Percentiles rank a stretch among this genome's conserved stretches.
These are phyloP conservation scores for Papilio glaucus DNA, from an alignment of 1,140 invertebrate species.

Conservation along the genomic window DNA sequence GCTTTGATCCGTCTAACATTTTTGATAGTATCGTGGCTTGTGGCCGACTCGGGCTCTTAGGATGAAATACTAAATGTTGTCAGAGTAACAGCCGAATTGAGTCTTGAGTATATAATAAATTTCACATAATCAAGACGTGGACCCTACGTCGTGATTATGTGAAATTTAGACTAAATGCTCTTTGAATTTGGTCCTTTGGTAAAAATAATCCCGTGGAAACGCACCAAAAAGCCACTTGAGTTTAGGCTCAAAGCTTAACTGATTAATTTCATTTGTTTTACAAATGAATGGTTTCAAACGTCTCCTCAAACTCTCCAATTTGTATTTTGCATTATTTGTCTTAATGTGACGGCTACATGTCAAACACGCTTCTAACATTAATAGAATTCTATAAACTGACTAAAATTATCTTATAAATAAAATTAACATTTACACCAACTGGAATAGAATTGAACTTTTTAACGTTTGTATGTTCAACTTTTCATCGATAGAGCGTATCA, in stretches of 20 bases:
- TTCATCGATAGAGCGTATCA: constrained; percentile 21
- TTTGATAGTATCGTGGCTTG: too few relatives aligned
- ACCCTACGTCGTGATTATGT: too few relatives aligned
- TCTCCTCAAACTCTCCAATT: neutral
- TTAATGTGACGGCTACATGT: constrained; percentile 6
- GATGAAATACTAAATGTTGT: too few relatives aligned
- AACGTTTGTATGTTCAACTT: constrained; percentile 12
- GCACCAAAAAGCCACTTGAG: neutral
- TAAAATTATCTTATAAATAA: neutral
- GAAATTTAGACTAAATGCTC: too few relatives aligned
- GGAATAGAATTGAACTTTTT: neutral
- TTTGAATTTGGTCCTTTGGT: too few relatives aligned
- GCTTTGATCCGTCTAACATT: too few relatives aligned
- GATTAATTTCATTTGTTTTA: neutral
- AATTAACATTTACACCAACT: neutral
- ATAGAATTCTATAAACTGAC: neutral
- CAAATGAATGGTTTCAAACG: neutral
- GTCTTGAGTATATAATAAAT: too few relatives aligned
- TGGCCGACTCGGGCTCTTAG: too few relatives aligned
- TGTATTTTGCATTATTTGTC: neutral
- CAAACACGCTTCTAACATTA: neutral
- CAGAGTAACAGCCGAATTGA: too few relatives aligned
- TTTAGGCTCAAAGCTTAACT: constrained; percentile 5
- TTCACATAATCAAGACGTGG: too few relatives aligned
- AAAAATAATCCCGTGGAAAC: neutral